These are phyloP conservation scores for Drosophila kurseongensis DNA, from an alignment of 1,140 invertebrate species.

Conservation along the genomic window DNA sequence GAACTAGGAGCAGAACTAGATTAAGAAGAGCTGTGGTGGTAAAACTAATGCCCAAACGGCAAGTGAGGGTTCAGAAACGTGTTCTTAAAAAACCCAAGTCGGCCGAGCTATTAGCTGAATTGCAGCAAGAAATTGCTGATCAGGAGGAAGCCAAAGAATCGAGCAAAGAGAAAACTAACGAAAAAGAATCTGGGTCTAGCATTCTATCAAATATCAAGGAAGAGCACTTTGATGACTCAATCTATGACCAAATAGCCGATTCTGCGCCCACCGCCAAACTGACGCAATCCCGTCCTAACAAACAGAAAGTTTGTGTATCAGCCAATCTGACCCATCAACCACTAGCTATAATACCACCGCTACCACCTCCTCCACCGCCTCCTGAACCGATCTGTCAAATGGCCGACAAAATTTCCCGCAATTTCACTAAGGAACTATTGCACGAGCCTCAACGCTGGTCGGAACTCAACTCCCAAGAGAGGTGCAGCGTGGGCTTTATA, in stretches of 20 bases:
- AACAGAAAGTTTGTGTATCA: conserved; percentile 15
- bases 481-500: conserved; percentile 22
- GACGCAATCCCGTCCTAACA: conserved; percentile 14
- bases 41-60: conserved; percentile 31
- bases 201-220: conserved; percentile 1
- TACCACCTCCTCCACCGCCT: conserved; percentile 60
- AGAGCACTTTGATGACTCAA: neutral
- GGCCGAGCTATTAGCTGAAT: neutral
- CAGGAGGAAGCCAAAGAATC: neutral
- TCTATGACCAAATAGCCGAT: neutral
- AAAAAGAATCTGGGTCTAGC: neutral
- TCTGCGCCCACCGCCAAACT: neutral
- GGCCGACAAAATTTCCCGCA: conserved; percentile 36
- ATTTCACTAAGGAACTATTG: conserved; percentile 7
- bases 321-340: conserved; percentile 15
- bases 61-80: conserved; percentile 1
- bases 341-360: conserved; percentile 58
- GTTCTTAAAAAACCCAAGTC: neutral
- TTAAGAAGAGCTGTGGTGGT: conserved; percentile 5
- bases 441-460: conserved; percentile 1
- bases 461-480: neutral
- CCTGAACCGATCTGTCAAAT: conserved; percentile 44
- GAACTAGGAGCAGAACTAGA: conserved; percentile 16
- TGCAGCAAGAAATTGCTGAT: conserved; percentile 1
- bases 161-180: neutral